phyloP scores from a whole-genome alignment of 2,888 invertebrate species.

The Venustoraphidia nigricollis region DNA sequence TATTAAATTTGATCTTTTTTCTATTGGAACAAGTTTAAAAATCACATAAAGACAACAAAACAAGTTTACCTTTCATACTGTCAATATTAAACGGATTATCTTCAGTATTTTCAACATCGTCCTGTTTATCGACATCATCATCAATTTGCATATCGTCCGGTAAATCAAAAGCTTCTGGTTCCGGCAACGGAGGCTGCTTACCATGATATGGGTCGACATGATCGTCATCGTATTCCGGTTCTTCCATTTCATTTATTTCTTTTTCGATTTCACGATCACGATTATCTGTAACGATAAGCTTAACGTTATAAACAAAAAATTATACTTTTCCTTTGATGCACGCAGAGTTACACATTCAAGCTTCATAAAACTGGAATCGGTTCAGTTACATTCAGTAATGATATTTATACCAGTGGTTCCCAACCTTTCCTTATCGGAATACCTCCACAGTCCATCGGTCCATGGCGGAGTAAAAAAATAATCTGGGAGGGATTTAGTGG shows the following conservation, averaged over 20 bases:
- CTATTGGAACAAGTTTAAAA: constrained; percentile 9
- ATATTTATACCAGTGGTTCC: no score
- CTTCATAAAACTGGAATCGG: neutral
- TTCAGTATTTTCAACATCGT: constrained; percentile 41
- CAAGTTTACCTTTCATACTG: constrained; percentile 45
- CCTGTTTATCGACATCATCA: constrained; percentile 45
- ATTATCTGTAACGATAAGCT: constrained; percentile 6
- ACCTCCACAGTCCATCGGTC: no score
- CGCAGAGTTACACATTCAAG: neutral
- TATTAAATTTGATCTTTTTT: constrained; percentile 18
- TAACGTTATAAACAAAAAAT: neutral
- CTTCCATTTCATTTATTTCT: constrained; percentile 73
- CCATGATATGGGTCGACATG: constrained; percentile 75
- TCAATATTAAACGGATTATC: constrained; percentile 82
- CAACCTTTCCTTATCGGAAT: no score
- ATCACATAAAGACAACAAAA: no score
- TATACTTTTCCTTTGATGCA: constrained; percentile 12
- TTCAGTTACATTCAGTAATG: constrained; percentile 13
- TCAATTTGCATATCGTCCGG: constrained; percentile 78
- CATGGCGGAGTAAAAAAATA: no score
- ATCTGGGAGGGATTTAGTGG: no score
- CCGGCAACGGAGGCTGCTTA: constrained; percentile 57
- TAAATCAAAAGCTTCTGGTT: constrained; percentile 75
- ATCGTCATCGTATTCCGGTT: constrained; percentile 62
- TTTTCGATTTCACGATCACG: constrained; percentile 26